Evolutionary conservation across 1,140 invertebrate genomes (phyloP), one percentile per base, ranked within the genome.

Genomic region (Diuraphis noxia): DNA sequence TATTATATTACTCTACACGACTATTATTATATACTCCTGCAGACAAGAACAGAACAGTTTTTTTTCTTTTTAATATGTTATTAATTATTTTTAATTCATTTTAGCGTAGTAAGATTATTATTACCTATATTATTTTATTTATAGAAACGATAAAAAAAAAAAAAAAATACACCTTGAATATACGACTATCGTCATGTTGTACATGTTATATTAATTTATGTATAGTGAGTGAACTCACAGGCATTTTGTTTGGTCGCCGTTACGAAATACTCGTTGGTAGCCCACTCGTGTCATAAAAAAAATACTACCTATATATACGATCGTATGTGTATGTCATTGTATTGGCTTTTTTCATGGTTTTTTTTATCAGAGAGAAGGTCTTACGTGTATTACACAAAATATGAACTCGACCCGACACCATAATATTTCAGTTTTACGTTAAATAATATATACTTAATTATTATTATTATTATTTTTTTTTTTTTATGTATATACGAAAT

Each of bases 201-300:
- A 77, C 21, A 34, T 36, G 21, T 36, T 25, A 72, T 72, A 72
- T 36, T 36, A 36, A 56, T 10, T 10, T n/a, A 72, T 72, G 9
- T 6, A 72, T n/a, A 72, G n/a, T 19, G 56, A 72, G 21, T 9
- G 13, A 41, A 46, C 43, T 10, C 43, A 36, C 34, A 49, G 34
- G 19, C 6, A 86, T 85, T n/a, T 72, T 46, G 36, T 46, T 46
- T 40, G 34, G 43, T 63, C n/a, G 52, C 56, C 52, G 10, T 88
- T 41, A 88, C 34, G 40, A 40, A 88, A 63, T 52, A 40, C 36
- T 63, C 52, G 36, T 88, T 49, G 56, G 56, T 88, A n/a, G 36
- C 86, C 86, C 86, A 63, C 52, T 40, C 36, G 52, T 63, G 38
- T 88, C 86, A 88, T 63, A 88, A 56, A n/a, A 63, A 88, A n/a